Conservation (phyloP, 2,888 invertebrate genomes). For the Gymnoscelis rufifasciata region DNA sequence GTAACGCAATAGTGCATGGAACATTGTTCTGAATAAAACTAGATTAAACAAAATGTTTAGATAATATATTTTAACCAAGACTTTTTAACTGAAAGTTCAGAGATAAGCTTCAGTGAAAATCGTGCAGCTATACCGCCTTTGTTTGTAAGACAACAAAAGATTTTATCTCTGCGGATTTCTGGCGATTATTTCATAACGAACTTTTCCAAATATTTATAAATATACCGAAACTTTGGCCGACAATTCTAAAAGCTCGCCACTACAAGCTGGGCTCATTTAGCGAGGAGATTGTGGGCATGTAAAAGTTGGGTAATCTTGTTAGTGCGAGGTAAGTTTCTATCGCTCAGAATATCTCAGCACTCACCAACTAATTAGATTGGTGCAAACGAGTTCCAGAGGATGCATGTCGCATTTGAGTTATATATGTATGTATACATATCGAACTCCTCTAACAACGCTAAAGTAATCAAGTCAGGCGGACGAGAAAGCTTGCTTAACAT, state of each 20-base stretch:
- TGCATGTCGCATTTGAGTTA: constrained; percentile 26
- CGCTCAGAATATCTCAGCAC: constrained; percentile 44
- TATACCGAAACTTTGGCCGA: constrained; percentile 34
- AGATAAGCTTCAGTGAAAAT: constrained; percentile 42
- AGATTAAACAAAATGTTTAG: too few species aligned
- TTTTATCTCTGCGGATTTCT: constrained; percentile 43
- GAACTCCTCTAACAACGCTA: constrained; percentile 30
- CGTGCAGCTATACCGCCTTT: constrained; percentile 47
- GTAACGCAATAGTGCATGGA: too few species aligned
- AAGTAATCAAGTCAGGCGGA: constrained; percentile 32
- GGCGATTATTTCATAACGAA: constrained; percentile 46
- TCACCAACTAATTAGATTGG: constrained; percentile 61
- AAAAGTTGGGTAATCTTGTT: constrained; percentile 61
- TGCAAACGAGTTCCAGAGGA: constrained; percentile 40
- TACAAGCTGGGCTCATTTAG: constrained; percentile 28
- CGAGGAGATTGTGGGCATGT: constrained; percentile 25
- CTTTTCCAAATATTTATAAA: constrained; percentile 42
- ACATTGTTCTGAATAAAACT: too few species aligned
- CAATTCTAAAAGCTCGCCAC: constrained; percentile 25
- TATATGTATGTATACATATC: constrained; percentile 38
- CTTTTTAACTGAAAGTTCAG: constrained; percentile 36
- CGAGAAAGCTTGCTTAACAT: constrained; percentile 17
- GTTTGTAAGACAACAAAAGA: constrained; percentile 50
- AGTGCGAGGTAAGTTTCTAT: constrained; percentile 57
- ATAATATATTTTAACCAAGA: constrained; percentile 24